Evolutionary conservation across 1,140 invertebrate genomes (phyloP).

Genomic region (Charaxes varanes): DNA sequence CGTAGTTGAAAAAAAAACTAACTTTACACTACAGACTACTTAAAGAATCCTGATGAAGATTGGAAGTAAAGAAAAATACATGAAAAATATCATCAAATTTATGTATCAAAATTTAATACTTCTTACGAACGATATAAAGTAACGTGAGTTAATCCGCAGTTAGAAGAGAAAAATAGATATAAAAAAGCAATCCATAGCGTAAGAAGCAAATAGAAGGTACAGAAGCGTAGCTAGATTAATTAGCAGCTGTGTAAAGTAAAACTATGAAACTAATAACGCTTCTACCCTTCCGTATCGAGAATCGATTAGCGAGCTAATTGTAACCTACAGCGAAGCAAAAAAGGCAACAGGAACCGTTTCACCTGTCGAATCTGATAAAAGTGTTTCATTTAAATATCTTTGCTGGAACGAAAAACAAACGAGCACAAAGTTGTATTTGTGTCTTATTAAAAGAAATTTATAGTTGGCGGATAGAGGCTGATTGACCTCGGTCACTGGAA

Average conservation of each 20-base stretch:
- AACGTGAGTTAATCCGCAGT: no score
- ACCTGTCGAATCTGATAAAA: slow-evolving; percentile 73
- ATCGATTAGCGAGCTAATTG: slow-evolving; percentile 65
- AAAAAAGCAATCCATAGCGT: no score
- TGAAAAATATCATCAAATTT: no score
- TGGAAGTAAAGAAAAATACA: no score
- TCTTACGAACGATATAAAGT: no score
- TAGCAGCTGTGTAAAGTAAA: slow-evolving; percentile 3
- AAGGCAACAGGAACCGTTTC: slow-evolving; percentile 43
- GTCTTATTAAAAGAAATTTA: slow-evolving; percentile 75
- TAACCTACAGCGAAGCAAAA: slow-evolving; percentile 69
- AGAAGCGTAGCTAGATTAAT: slow-evolving; percentile 14
- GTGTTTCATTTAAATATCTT: slow-evolving; percentile 72
- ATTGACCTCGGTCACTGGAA: slow-evolving; percentile 66
- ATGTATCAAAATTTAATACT: no score
- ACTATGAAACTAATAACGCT: slow-evolving; percentile 34
- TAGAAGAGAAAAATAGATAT: no score
- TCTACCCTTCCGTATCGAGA: slow-evolving; percentile 48
- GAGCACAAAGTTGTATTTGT: slow-evolving; percentile 62
- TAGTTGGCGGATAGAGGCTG: slow-evolving; percentile 62
- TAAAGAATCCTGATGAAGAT: no score
- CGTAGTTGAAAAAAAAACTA: no score
- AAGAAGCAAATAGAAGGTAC: no score
- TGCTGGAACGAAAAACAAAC: slow-evolving; percentile 61
- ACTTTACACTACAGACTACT: no score